Base-by-base conservation (phyloP, 2,888 invertebrate genomes). In the Acrocera orbiculus region DNA sequence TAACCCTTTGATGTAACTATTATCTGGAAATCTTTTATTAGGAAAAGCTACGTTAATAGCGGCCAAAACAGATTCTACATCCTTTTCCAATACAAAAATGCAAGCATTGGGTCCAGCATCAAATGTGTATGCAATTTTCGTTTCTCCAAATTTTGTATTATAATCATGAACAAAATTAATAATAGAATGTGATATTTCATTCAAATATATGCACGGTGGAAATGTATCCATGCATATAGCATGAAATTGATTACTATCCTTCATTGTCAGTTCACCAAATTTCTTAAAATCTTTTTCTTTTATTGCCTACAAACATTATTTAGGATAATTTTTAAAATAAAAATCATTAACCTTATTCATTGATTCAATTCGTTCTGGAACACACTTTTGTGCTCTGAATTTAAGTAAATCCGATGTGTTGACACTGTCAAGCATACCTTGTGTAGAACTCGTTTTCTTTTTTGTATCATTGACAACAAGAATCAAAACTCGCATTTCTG, bases 101-200 rank as follows among this genome's bases (percentile, higher is more conserved):
- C 89, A 92, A 4, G 89, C 89, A 65, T 98, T 98, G 30, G 95
- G 85, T 5, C 98, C 98, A 34, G 98, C 98, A 69, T 98, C 98
- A 65, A 89, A 98, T 11, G 96, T 95, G 54, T 99, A 99, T 1
- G 92, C 90, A 6, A 87, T 79, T 61, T 73, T 78, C 13, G 62
- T 56, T 40, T 63, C 55, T n/a, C 73, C 72, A 48, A 63, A 65
- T 16, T 65, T 56, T 27, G 70, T 63, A 58, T 99, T 98, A 52
- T 80, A 90, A 14, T 65, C 62, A 59, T 95, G 89, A 32, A 95
- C 69, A 37, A 92, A 61, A 38, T 77, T 65, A 4, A 80, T 69
- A 34, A 98, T 76, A 16, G 69, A 63, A 53, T 79, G 76, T 1
- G 96, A 95, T 1, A 73, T 66, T 50, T 89, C 82, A 50, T 81